Evolutionary conservation across 2,888 invertebrate species (phyloP).

Genomic region (Ethmia dodecea): DNA sequence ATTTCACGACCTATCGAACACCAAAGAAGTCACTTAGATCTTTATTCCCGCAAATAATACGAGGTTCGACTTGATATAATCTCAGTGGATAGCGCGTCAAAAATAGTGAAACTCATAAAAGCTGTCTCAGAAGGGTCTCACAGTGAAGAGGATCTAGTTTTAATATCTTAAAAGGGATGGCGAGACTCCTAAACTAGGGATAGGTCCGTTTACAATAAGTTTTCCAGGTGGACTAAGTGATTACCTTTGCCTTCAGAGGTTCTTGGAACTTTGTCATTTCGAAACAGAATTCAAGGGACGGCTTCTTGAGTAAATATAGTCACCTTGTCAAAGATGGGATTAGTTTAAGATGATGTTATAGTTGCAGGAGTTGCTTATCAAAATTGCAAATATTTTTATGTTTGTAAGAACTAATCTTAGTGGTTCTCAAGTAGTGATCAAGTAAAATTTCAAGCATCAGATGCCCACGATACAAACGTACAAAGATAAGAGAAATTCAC

Average conservation of each 20-base stretch:
- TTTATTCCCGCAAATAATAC: conserved; percentile 9
- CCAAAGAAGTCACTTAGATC: conserved; percentile 7
- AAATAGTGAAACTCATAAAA: conserved; percentile 33
- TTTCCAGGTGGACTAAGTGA: conserved; percentile 4
- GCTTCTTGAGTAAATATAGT: too few species aligned
- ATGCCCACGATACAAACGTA: too few species aligned
- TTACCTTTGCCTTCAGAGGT: not conserved
- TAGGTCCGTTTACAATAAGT: conserved; percentile 3
- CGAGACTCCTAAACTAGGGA: conserved; percentile 20
- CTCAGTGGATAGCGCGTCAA: conserved; percentile 8
- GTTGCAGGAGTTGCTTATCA: too few species aligned
- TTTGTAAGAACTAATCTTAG: too few species aligned
- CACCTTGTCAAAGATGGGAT: too few species aligned
- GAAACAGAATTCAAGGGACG: too few species aligned
- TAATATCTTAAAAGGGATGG: conserved; percentile 38
- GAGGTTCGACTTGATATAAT: conserved; percentile 8
- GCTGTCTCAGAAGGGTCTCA: conserved; percentile 35
- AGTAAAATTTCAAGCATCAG: too few species aligned
- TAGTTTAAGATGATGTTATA: too few species aligned
- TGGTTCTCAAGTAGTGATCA: too few species aligned
- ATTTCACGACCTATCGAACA: conserved; percentile 1
- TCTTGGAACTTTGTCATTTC: too few species aligned
- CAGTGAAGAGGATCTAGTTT: conserved; percentile 28
- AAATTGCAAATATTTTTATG: too few species aligned
- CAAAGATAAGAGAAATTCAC: too few species aligned